These are phyloP conservation scores for Trachelipus rathkii DNA, from an alignment of 1,140 invertebrate genomes.

Conservation along the genomic window DNA sequence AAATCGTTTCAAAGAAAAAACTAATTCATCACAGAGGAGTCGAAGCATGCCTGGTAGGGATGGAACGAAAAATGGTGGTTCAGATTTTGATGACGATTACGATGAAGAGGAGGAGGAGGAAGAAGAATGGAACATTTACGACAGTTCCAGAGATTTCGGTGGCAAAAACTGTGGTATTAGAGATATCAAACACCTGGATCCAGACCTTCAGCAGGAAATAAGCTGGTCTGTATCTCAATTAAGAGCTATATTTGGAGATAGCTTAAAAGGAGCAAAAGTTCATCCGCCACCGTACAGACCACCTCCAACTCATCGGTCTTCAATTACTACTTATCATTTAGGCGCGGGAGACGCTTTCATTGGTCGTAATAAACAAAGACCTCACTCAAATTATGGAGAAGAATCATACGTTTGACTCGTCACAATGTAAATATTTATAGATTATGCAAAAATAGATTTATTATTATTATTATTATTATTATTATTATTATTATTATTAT, in stretches of 20 bases:
- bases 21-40: conserved; percentile 42
- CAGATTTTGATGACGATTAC: conserved; percentile 33
- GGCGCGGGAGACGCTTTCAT: conserved; percentile 45
- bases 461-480: too few species aligned
- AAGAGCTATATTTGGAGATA: conserved; percentile 49
- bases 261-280: conserved; percentile 38
- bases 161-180: conserved; percentile 27
- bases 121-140: conserved; percentile 37
- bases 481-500: too few species aligned
- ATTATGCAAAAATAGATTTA: too few species aligned
- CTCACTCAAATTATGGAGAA: conserved; percentile 47
- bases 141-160: conserved; percentile 30
- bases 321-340: conserved; percentile 48
- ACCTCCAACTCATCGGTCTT: conserved; percentile 46
- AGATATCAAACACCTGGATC: conserved; percentile 34
- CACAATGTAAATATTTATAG: background rate
- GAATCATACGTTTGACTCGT: conserved; percentile 48
- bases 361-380: conserved; percentile 44
- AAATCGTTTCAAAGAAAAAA: conserved; percentile 42
- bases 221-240: conserved; percentile 53
- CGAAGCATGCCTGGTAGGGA: conserved; percentile 41
- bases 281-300: conserved; percentile 48
- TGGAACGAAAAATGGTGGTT: conserved; percentile 18
- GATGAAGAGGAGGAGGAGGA: conserved; percentile 32
- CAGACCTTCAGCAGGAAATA: conserved; percentile 49